Evolutionary conservation across 2,113 vertebrate species (phyloP).

Genomic region (Proteles cristata): DNA sequence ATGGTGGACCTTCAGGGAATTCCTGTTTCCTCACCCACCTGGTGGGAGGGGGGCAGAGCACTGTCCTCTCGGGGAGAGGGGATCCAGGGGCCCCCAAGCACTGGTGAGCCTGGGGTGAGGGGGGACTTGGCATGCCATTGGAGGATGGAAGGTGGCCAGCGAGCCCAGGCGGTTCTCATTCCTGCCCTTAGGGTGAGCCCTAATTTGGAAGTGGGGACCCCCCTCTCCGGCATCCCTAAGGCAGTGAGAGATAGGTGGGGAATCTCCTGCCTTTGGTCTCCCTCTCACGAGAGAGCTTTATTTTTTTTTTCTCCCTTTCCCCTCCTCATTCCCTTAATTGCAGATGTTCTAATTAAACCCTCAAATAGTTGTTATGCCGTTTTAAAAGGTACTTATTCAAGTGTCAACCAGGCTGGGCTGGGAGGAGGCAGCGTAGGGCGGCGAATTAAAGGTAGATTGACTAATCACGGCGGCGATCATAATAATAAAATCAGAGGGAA

Average conservation of each 20-base stretch:
- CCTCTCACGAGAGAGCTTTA: conserved; percentile 55
- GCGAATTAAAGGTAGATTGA: conserved; percentile 81
- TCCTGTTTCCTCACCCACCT: background rate
- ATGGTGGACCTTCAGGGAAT: background rate
- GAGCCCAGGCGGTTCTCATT: background rate
- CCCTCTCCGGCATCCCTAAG: background rate
- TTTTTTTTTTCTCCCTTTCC: conserved; percentile 66
- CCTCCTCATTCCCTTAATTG: conserved; percentile 84
- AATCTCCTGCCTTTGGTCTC: conserved; percentile 53
- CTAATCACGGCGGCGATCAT: conserved; percentile 80
- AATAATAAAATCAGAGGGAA: conserved; percentile 78
- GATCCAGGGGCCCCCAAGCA: background rate
- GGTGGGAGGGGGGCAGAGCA: background rate
- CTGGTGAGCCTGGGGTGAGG: background rate
- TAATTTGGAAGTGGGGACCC: conserved; percentile 42
- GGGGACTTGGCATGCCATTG: background rate
- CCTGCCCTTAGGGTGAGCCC: conserved; percentile 22
- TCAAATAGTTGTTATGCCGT: conserved; percentile 82
- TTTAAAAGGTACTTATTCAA: conserved; percentile 80
- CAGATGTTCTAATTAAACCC: conserved; percentile 85
- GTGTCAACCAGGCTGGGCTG: conserved; percentile 81
- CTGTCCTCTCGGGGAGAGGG: background rate
- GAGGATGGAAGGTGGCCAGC: background rate
- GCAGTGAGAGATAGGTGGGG: conserved; percentile 25
- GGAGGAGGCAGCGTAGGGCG: conserved; percentile 76